Percentiles rank a stretch among this genome's conserved stretches.
Evolutionary conservation across 2,888 invertebrate species (phyloP).

Genomic region (Eledone cirrhosa): DNA sequence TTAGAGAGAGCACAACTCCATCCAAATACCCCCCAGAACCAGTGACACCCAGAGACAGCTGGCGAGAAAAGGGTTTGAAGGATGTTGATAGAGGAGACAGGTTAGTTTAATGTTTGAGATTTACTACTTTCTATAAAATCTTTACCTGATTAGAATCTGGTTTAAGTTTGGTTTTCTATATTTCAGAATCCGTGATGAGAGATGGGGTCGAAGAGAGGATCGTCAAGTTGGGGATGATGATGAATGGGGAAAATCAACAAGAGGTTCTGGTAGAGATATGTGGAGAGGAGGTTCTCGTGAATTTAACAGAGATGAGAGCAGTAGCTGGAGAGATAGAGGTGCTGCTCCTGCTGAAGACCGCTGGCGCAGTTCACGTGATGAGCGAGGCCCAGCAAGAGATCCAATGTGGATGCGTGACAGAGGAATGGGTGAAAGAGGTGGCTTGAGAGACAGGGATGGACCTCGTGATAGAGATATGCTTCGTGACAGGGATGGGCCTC

Average conservation of each 20-base stretch:
- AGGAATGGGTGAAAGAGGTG: conserved; percentile 31
- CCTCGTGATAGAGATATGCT: conserved; percentile 11
- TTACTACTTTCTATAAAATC: not conserved
- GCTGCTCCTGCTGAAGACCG: not conserved
- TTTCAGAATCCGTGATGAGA: conserved; percentile 26
- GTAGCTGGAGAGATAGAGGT: conserved; percentile 34
- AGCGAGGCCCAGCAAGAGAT: conserved; percentile 31
- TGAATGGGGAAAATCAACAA: not conserved
- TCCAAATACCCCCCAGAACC: not conserved
- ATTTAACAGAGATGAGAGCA: conserved; percentile 37
- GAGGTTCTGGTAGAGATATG: conserved; percentile 29
- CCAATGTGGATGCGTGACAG: conserved; percentile 21
- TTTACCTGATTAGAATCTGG: conserved; percentile 29
- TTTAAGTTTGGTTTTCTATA: not conserved
- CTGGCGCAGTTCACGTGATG: conserved; percentile 29
- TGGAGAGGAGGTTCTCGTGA: conserved; percentile 34
- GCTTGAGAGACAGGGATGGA: conserved; percentile 39
- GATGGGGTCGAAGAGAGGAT: conserved; percentile 28
- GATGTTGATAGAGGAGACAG: conserved; percentile 30
- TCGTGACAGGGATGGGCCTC: not conserved
- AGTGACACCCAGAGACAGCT: not conserved
- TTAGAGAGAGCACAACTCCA: not conserved
- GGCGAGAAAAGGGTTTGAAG: not conserved
- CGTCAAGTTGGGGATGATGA: conserved; percentile 28
- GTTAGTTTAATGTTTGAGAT: conserved; percentile 34